phyloP scores from a whole-genome alignment of 1,140 invertebrate genomes.

The Neodiprion fabricii region DNA sequence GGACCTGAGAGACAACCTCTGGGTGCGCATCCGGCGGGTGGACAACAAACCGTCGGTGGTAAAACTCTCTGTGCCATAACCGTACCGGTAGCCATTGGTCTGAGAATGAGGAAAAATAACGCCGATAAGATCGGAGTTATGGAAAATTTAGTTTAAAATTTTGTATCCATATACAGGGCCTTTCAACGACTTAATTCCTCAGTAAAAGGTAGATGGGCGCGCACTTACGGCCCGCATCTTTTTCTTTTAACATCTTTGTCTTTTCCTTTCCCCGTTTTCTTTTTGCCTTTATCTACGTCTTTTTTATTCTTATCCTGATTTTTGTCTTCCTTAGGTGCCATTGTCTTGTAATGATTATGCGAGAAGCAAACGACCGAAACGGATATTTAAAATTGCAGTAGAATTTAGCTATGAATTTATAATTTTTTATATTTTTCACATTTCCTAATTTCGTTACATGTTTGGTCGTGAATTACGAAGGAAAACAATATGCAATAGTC shows the following conservation, averaged over 20 bases:
- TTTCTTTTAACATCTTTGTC: background rate
- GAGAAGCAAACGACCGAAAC: background rate
- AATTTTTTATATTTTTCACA: background rate
- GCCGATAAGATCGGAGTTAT: too few species aligned
- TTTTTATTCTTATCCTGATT: slow-evolving; percentile 9
- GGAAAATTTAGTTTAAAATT: slow-evolving; percentile 10
- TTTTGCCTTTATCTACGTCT: background rate
- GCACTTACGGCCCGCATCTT: slow-evolving; percentile 1
- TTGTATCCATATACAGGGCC: background rate
- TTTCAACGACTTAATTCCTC: background rate
- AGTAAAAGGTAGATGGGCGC: background rate
- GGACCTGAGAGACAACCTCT: slow-evolving; percentile 15
- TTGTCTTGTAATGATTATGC: background rate
- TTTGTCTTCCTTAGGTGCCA: slow-evolving; percentile 5
- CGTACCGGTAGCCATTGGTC: slow-evolving; percentile 9
- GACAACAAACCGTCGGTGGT: slow-evolving; percentile 18
- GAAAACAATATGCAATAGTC: too few species aligned
- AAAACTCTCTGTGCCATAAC: slow-evolving; percentile 20
- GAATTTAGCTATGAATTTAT: background rate
- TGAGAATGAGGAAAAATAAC: background rate
- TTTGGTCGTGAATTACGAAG: too few species aligned
- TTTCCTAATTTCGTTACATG: background rate
- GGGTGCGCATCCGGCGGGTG: slow-evolving; percentile 9
- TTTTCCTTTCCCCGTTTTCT: background rate
- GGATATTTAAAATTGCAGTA: background rate